Evolutionary conservation across 2,113 vertebrate genomes (phyloP).

Genomic region (Strigops habroptila): DNA sequence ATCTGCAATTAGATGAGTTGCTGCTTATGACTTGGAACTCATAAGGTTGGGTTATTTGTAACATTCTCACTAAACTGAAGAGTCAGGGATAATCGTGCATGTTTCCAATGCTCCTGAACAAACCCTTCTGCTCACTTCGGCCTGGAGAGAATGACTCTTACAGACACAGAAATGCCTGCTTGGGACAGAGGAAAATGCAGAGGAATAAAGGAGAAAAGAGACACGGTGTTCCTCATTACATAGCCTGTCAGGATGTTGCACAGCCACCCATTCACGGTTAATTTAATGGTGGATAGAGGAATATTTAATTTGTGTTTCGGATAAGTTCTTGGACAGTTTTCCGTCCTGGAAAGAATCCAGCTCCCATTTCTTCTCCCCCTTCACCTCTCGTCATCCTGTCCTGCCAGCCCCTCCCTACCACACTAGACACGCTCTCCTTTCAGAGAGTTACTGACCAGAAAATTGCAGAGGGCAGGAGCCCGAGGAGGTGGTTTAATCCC

Average conservation of each 20-base stretch:
- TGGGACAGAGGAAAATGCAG: neutral
- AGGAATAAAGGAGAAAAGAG: neutral
- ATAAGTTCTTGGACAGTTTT: constrained; percentile 25
- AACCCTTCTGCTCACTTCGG: neutral
- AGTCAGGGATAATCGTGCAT: neutral
- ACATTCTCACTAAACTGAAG: neutral
- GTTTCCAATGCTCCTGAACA: neutral
- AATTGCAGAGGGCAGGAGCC: constrained; percentile 28
- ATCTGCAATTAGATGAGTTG: neutral
- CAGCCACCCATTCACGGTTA: neutral
- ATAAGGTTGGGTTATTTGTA: neutral
- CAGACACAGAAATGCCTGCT: neutral
- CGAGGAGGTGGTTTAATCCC: constrained; percentile 41
- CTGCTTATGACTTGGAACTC: neutral
- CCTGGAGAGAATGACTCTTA: neutral
- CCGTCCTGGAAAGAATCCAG: neutral
- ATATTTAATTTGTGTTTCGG: neutral
- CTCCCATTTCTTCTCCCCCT: neutral
- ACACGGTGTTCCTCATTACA: neutral
- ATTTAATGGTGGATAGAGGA: neutral
- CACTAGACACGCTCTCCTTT: constrained; percentile 57
- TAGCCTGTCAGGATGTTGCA: neutral
- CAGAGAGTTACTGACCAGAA: constrained; percentile 61
- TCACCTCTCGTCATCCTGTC: neutral
- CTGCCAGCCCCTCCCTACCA: neutral